Conservation (phyloP, 2,797 vertebrate genomes). For the Podarcis siculus region DNA sequence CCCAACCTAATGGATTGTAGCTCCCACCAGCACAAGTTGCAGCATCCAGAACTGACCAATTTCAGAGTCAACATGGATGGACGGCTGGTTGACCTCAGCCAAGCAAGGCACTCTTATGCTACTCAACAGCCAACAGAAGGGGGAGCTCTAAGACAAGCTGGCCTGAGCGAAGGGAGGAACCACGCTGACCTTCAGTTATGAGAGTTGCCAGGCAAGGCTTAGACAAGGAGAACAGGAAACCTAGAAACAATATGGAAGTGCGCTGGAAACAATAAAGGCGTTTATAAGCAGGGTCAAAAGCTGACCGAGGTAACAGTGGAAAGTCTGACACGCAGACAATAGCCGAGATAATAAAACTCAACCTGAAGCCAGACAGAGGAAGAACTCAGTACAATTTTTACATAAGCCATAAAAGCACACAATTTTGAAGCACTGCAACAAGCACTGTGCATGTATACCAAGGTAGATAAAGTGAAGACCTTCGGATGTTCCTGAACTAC, state of each 20-base stretch:
- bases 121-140: constrained; percentile 53
- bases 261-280: background rate
- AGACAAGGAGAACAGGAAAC: background rate
- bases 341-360: background rate
- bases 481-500: background rate
- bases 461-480: background rate
- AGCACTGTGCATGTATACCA: background rate
- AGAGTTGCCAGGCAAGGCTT: fast-evolving
- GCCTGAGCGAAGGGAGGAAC: background rate
- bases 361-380: background rate
- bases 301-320: background rate
- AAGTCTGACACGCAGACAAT: background rate
- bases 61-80: background rate
- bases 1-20: background rate
- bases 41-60: background rate
- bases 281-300: constrained; percentile 11
- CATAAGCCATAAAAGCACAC: background rate
- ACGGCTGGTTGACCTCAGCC: background rate
- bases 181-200: background rate
- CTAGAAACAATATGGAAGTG: background rate
- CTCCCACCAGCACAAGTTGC: background rate
- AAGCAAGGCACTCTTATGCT: background rate
- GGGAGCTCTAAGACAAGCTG: constrained; percentile 66
- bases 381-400: background rate
- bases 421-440: background rate